phyloP scores from a whole-genome alignment of 2,113 vertebrate genomes.

The Haplochromis vanheusdeni region DNA sequence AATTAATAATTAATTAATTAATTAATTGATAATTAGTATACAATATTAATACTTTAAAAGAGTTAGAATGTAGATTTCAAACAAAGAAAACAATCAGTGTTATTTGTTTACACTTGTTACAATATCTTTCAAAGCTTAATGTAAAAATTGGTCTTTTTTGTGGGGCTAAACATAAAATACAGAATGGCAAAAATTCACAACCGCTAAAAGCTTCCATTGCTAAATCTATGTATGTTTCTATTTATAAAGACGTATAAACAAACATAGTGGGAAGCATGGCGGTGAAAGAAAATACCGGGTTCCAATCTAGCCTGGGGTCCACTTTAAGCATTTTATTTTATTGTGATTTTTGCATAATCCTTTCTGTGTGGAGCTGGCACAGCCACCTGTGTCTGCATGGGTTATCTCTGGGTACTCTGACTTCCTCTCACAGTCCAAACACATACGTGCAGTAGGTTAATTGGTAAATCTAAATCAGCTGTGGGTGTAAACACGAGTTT shows the following conservation, averaged over 20 bases:
- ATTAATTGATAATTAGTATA: neutral
- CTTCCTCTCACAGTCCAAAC: neutral
- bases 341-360: neutral
- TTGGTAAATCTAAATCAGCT: neutral
- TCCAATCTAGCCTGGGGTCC: neutral
- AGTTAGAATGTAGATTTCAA: neutral
- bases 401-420: neutral
- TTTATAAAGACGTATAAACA: neutral
- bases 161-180: neutral
- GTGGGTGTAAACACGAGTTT: neutral
- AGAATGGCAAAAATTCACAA: accelerated
- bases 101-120: neutral
- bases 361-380: neutral
- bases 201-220: neutral
- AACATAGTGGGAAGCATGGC: neutral
- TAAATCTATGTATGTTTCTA: neutral
- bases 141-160: neutral
- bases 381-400: neutral
- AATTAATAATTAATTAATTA: accelerated
- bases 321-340: neutral
- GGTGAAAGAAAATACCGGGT: neutral
- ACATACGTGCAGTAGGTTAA: neutral
- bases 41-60: neutral
- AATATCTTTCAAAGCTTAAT: neutral
- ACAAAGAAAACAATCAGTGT: neutral